Base-by-base conservation (phyloP, 2,888 invertebrate genomes). In the Gandaritis pyraliata region DNA sequence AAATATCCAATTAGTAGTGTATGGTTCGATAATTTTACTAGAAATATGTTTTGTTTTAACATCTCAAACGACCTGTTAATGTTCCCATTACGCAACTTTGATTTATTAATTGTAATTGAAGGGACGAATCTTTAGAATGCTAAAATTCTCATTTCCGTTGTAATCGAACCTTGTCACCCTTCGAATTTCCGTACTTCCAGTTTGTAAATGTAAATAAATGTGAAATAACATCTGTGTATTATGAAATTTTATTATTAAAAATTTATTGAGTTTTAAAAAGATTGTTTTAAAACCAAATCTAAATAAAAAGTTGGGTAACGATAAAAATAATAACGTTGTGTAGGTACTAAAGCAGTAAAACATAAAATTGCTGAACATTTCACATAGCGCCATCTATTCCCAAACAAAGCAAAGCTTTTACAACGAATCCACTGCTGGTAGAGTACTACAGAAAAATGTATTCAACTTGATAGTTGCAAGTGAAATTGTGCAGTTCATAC, bases 131-230 rank as follows among this genome's bases (percentile, higher is more conserved):
- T 52, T 39, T 58, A 52, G 68, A 72, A 70, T 71, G 64, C 61
- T 64, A 68, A 69, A 57, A 58, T 56, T 70, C 62, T 64, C 61
- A 69, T 72, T 72, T 65, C 65, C 64, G 33, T 51, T 41, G 56
- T 10, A 64, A 66, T 70, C 61, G 61, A 63, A 63, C 49, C 55
- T 43, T 55, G 61, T 61, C 64, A 53, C 64, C 45, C 56, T 65
- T 68, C 52, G 56, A 61, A 67, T 64, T 67, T 67, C 60, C 65
- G 58, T 59, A 46, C 55, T 52, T 55, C 45, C 48, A 60, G 60
- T 49, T 56, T 56, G 52, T 58, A 18, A 55, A 47, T 18, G 39
- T 12, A 48, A 56, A 61, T 55, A 55, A 50, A 46, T 38, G 49
- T 23, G 41, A 51, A 41, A 41, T 16, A 16, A 16, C 16, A 16